phyloP scores from a whole-genome alignment of 2,888 invertebrate genomes.

The Tachystola acroxantha region DNA sequence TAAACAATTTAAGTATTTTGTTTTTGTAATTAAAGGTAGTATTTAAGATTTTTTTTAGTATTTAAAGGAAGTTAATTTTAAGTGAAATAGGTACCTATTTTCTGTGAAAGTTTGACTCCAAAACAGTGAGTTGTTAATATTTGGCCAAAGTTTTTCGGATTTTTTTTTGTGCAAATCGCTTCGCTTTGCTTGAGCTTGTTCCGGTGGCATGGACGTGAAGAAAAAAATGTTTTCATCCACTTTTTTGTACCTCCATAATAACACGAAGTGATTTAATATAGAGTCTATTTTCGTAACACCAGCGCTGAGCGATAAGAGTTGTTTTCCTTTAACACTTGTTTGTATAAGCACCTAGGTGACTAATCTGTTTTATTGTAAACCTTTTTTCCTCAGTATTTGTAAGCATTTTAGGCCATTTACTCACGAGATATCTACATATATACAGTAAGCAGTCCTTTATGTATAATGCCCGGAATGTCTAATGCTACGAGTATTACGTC shows the following conservation, averaged over 20 bases:
- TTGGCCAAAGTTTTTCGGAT: slow-evolving; percentile 19
- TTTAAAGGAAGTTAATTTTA: no score
- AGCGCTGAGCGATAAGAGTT: slow-evolving; percentile 59
- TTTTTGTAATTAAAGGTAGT: neutral
- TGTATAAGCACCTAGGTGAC: slow-evolving; percentile 64
- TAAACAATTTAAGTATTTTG: neutral
- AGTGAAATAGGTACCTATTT: neutral
- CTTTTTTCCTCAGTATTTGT: neutral
- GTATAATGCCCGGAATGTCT: no score
- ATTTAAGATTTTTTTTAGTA: neutral
- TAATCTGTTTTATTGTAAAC: slow-evolving; percentile 40
- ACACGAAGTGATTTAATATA: neutral
- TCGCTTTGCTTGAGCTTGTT: slow-evolving; percentile 73
- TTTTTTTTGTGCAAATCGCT: slow-evolving; percentile 49
- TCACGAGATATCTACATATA: neutral
- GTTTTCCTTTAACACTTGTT: slow-evolving; percentile 73
- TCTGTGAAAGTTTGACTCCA: slow-evolving; percentile 18
- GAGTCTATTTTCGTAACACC: slow-evolving; percentile 33
- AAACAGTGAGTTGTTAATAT: slow-evolving; percentile 38
- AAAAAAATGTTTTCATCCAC: slow-evolving; percentile 1
- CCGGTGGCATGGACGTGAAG: slow-evolving; percentile 54
- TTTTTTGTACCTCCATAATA: no score
- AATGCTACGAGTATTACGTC: no score
- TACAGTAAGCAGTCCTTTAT: no score
- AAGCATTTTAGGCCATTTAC: neutral